phyloP scores from a whole-genome alignment of 2,797 vertebrate genomes.

The Pangasius larnaudii region DNA sequence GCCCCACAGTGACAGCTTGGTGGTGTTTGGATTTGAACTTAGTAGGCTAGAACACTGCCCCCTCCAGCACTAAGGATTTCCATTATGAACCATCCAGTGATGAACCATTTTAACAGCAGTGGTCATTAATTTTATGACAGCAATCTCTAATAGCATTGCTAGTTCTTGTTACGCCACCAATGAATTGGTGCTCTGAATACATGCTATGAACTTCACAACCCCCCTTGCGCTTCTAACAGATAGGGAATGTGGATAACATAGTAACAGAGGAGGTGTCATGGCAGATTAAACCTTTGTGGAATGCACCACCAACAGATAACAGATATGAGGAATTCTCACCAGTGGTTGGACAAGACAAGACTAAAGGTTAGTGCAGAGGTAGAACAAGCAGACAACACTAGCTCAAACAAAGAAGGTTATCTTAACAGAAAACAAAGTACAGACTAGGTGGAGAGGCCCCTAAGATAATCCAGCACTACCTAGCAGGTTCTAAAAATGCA shows the following conservation, averaged over 20 bases:
- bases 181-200: background rate
- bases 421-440: background rate
- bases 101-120: background rate
- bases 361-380: background rate
- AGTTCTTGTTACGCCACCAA: background rate
- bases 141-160: background rate
- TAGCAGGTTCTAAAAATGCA: background rate
- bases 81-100: background rate
- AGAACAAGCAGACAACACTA: background rate
- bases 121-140: background rate
- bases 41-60: background rate
- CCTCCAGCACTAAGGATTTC: no score
- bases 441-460: background rate
- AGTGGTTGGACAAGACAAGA: background rate
- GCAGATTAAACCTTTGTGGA: background rate
- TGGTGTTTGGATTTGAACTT: background rate
- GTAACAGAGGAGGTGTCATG: background rate
- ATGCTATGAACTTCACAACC: background rate
- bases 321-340: background rate
- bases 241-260: background rate
- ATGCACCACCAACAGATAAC: slow-evolving; percentile 8
- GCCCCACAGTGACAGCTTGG: background rate
- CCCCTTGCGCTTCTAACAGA: background rate
- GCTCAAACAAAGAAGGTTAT: background rate
- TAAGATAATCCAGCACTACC: background rate